Conservation (phyloP, 2,888 invertebrate genomes). For the Callyntrura guangdongensis region DNA sequence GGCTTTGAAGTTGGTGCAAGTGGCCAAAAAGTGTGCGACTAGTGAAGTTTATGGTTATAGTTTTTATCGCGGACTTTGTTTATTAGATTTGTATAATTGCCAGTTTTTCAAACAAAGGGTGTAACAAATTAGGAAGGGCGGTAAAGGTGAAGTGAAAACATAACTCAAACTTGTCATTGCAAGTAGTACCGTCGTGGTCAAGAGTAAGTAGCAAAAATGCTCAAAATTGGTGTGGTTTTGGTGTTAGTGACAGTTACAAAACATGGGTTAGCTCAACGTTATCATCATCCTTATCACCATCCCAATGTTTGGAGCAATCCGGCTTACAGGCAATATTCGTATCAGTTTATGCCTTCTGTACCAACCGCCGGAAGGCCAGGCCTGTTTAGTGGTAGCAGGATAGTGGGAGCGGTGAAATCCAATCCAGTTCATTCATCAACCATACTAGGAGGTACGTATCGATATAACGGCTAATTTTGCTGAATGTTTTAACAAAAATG, state of each 20-base stretch:
- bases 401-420: slow-evolving; percentile 24
- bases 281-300: background rate
- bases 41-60: background rate
- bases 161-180: slow-evolving; percentile 18
- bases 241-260: background rate
- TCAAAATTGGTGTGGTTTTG: background rate
- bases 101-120: background rate
- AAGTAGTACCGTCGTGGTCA: background rate
- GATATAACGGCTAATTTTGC: too few species aligned
- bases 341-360: slow-evolving; percentile 22
- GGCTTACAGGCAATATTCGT: background rate
- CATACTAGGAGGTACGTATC: background rate
- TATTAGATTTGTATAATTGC: background rate
- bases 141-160: slow-evolving; percentile 12
- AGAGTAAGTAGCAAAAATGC: background rate
- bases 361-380: background rate
- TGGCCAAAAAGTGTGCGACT: too few species aligned
- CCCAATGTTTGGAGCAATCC: background rate
- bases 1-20: too few species aligned
- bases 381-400: slow-evolving; percentile 10
- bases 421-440: slow-evolving; percentile 3
- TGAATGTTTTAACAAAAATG: too few species aligned
- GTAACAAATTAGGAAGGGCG: background rate
- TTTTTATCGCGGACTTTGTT: background rate
- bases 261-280: slow-evolving; percentile 8